Percentiles rank a stretch among this genome's conserved stretches.
phyloP scores from a whole-genome alignment of 2,113 vertebrate genomes.

The Aramus guarauna region DNA sequence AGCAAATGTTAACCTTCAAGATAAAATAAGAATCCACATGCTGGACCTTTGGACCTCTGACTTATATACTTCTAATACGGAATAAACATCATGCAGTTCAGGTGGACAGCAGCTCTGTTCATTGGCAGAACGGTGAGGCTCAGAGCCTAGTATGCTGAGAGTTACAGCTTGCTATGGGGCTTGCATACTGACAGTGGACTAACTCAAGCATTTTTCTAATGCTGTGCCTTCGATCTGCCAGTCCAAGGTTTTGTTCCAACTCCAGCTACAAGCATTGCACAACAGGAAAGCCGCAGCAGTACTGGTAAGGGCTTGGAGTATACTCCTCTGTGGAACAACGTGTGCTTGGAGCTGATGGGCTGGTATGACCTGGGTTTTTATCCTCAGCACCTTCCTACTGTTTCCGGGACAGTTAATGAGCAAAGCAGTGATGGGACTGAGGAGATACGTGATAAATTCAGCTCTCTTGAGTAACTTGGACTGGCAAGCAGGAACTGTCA shows the following conservation, averaged over 20 bases:
- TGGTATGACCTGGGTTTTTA: background rate
- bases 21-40: background rate
- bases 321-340: background rate
- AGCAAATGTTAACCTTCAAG: background rate
- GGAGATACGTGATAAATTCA: background rate
- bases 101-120: background rate
- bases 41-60: background rate
- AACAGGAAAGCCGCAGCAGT: background rate
- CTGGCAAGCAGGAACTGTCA: background rate
- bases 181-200: background rate
- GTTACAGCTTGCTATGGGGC: background rate
- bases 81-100: background rate
- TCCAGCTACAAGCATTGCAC: background rate
- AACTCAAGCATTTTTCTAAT: background rate
- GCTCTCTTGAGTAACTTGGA: background rate
- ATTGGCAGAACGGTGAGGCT: background rate
- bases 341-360: background rate
- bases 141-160: no score
- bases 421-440: background rate
- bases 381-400: background rate
- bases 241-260: background rate
- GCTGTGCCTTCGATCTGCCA: background rate
- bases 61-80: background rate
- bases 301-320: background rate
- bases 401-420: background rate